A percentile compares a stretch with the other conserved stretches of the same genome.
Evolutionary conservation across 2,797 vertebrate genomes (phyloP).

Genomic region (Crypturellus tataupa): DNA sequence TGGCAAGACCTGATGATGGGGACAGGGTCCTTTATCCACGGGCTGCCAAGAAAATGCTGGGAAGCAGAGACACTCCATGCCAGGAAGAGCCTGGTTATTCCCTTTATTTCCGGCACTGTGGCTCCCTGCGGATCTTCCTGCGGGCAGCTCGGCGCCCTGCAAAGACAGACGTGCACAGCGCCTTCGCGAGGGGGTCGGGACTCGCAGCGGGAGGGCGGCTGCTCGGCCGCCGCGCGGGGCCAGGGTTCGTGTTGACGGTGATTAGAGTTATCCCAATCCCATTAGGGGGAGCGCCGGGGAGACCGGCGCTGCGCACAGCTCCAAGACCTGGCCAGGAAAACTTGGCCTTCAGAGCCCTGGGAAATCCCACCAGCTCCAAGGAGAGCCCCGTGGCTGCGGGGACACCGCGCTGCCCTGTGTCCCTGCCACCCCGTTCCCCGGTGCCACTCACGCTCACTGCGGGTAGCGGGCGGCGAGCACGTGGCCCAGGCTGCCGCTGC

Average conservation of each 20-base stretch:
- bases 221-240: not conserved
- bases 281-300: not conserved
- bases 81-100: not conserved
- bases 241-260: not conserved
- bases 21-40: not conserved
- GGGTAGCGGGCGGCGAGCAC: not conserved
- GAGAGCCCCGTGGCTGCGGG: too few relatives aligned
- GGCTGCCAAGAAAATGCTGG: not conserved
- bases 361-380: too few relatives aligned
- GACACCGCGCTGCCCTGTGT: too few relatives aligned
- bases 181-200: too few relatives aligned
- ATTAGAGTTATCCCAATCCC: too few relatives aligned
- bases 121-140: not conserved
- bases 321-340: not conserved
- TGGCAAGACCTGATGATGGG: not conserved
- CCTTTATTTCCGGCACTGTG: not conserved
- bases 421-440: too few relatives aligned
- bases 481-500: conserved; percentile 45
- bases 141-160: not conserved
- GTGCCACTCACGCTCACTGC: not conserved
- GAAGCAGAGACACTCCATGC: not conserved
- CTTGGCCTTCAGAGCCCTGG: too few relatives aligned
- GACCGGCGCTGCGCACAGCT: too few relatives aligned
- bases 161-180: not conserved
- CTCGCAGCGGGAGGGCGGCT: not conserved